phyloP scores from a whole-genome alignment of 2,797 vertebrate species.

The Decapterus maruadsi region DNA sequence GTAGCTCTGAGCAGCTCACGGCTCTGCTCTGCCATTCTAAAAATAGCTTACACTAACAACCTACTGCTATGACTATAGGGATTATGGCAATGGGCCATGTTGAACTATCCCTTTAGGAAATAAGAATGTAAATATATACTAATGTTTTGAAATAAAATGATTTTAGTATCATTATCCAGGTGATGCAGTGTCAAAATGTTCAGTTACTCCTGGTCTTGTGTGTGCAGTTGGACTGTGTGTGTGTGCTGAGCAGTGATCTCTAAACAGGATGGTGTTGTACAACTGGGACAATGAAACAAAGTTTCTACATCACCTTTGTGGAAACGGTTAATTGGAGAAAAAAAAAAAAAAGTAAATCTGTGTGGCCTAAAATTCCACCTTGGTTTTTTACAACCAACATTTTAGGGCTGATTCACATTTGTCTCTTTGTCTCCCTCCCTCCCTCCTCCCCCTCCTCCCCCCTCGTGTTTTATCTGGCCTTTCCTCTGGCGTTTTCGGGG shows the following conservation, averaged over 20 bases:
- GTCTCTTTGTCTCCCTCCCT: constrained; percentile 42
- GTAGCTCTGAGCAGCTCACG: too few species aligned
- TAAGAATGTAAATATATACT: not conserved
- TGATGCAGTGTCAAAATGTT: not conserved
- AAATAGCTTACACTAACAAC: too few species aligned
- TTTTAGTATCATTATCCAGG: not conserved
- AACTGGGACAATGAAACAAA: not conserved
- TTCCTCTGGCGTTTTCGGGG: constrained; percentile 71
- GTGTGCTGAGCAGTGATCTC: not conserved
- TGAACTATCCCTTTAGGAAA: too few species aligned
- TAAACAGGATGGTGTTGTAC: not conserved
- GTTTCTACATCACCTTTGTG: not conserved
- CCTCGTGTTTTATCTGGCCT: constrained; percentile 67
- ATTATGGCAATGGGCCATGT: too few species aligned
- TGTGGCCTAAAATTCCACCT: not conserved
- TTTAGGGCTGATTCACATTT: constrained; percentile 44
- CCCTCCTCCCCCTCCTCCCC: constrained; percentile 5
- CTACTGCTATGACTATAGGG: too few species aligned
- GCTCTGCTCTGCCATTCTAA: too few species aligned
- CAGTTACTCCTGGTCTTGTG: not conserved
- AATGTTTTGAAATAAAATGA: not conserved
- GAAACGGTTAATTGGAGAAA: too few species aligned
- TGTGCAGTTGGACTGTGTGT: not conserved
- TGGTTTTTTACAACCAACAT: constrained; percentile 38
- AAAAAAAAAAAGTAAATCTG: too few species aligned